Percentiles rank a stretch among this genome's conserved stretches.
These are phyloP conservation scores for Cyprinodon brontotheroides DNA, from an alignment of 2,113 vertebrate species.

Conservation along the genomic window DNA sequence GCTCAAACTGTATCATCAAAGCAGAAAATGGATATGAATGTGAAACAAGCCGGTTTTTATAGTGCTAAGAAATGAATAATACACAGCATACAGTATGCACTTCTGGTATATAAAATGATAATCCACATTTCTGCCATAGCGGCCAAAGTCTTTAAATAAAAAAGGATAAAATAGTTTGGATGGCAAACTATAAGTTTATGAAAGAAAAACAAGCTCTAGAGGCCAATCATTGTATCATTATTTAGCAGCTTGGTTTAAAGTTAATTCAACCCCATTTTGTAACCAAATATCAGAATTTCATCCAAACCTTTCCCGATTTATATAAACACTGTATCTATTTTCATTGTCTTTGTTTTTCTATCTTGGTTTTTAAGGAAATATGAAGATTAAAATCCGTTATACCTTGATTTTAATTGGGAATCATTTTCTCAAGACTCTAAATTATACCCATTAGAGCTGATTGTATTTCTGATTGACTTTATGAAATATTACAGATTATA, in stretches of 20 bases:
- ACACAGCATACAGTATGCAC: not conserved
- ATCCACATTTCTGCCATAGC: not conserved
- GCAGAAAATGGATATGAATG: not conserved
- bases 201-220: not conserved
- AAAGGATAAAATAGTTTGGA: not conserved
- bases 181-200: not conserved
- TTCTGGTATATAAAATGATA: not conserved
- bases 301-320: not conserved
- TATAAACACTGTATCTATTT: not conserved
- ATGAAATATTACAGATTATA: not conserved
- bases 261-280: not conserved
- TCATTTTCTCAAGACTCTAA: not conserved
- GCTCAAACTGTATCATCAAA: conserved; percentile 15
- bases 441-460: not conserved
- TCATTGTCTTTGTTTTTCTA: no score
- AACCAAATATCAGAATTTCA: not conserved
- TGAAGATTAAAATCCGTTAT: not conserved
- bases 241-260: not conserved
- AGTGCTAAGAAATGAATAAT: not conserved
- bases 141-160: not conserved
- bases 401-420: not conserved
- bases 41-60: not conserved
- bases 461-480: not conserved
- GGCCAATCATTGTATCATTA: not conserved
- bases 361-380: not conserved